Percentiles rank a stretch among this genome's conserved stretches.
Conservation (phyloP, 2,888 invertebrate genomes). For the Galeopsomyia nigrocyanea region DNA sequence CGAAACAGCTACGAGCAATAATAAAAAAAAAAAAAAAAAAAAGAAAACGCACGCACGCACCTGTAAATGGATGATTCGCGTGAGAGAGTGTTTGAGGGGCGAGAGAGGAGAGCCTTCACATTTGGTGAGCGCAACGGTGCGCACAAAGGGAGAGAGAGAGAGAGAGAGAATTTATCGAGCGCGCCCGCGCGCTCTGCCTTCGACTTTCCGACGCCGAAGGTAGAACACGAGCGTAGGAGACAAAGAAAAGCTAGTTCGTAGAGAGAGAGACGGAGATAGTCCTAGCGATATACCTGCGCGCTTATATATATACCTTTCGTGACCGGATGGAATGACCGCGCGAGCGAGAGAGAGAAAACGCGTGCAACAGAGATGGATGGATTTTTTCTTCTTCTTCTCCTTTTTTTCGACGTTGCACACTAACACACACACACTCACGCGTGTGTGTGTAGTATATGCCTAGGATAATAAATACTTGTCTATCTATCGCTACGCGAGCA, state of each 20-base stretch:
- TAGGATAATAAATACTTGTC: constrained; percentile 41
- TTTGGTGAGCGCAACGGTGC: constrained; percentile 45
- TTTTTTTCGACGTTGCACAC: too few species aligned
- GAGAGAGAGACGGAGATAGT: constrained; percentile 22
- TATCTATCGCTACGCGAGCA: neutral
- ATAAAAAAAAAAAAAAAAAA: too few species aligned
- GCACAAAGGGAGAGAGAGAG: constrained; percentile 51
- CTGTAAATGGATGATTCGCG: constrained; percentile 57
- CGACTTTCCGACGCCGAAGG: constrained; percentile 45
- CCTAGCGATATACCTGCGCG: constrained; percentile 49
- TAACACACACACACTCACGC: too few species aligned
- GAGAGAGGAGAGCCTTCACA: constrained; percentile 53
- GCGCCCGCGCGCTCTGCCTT: constrained; percentile 47
- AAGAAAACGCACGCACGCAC: constrained; percentile 42
- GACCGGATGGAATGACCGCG: constrained; percentile 51
- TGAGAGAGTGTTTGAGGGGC: constrained; percentile 53
- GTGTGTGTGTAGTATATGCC: neutral
- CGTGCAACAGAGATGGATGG: neutral
- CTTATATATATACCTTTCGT: constrained; percentile 42
- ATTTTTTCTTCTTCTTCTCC: constrained; percentile 1
- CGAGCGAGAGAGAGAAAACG: constrained; percentile 3
- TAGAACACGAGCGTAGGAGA: constrained; percentile 38
- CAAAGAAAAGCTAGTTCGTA: constrained; percentile 17
- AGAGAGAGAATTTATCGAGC: constrained; percentile 53
- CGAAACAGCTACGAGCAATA: too few species aligned